Conservation (phyloP, 2,113 vertebrate genomes). For the Psephotus haematonotus region DNA sequence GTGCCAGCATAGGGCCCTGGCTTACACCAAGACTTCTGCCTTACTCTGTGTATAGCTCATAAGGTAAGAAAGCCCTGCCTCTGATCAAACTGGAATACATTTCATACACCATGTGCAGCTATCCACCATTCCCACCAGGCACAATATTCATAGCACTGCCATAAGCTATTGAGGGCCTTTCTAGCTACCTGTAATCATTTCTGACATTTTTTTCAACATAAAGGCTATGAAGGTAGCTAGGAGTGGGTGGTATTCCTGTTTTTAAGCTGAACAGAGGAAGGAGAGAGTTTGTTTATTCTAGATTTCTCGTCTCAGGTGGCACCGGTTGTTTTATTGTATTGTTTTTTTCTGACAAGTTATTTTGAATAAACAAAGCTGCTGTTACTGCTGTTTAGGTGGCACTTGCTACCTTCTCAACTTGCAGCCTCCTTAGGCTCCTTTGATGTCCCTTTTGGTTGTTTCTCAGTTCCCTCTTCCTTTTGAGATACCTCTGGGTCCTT, state of each 20-base stretch:
- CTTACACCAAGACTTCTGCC: conserved; percentile 2
- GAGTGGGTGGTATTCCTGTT: conserved; percentile 39
- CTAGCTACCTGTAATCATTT: conserved; percentile 43
- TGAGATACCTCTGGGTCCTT: conserved; percentile 65
- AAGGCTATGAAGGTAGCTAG: conserved; percentile 25
- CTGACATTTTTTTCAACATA: conserved; percentile 46
- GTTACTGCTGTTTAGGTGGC: conserved; percentile 36
- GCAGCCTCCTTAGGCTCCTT: conserved; percentile 49
- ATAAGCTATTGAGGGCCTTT: conserved; percentile 48
- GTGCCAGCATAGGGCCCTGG: neutral
- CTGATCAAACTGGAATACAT: conserved; percentile 34
- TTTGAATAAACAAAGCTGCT: conserved; percentile 46
- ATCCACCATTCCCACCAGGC: conserved; percentile 31
- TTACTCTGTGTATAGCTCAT: neutral
- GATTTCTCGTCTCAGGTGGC: neutral
- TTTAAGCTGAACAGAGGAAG: conserved; percentile 2
- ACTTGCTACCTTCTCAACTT: conserved; percentile 26
- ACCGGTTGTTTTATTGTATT: neutral
- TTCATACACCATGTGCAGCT: fast-evolving
- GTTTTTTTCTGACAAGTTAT: conserved; percentile 35
- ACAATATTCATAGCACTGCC: conserved; percentile 45
- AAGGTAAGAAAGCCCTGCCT: conserved; percentile 15
- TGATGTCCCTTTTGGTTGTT: conserved; percentile 59
- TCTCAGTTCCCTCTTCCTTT: conserved; percentile 64
- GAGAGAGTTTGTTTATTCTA: neutral